These are phyloP conservation scores for Agrochola litura DNA, from an alignment of 2,888 invertebrate species.

Conservation along the genomic window DNA sequence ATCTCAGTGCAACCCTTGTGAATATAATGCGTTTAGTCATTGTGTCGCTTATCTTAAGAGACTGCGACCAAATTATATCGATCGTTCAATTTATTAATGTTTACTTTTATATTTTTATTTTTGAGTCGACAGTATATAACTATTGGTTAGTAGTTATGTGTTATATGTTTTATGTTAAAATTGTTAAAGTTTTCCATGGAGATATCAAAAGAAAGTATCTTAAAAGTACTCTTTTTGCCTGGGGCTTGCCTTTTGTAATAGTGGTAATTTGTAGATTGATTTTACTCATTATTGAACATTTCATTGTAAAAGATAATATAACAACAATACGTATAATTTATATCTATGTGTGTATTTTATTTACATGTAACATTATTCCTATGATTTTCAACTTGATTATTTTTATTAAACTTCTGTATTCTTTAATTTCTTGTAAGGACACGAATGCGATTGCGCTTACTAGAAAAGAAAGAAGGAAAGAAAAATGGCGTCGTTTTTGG, in stretches of 20 bases:
- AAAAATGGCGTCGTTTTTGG: constrained; percentile 24
- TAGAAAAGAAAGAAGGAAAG: constrained; percentile 1
- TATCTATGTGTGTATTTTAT: background rate
- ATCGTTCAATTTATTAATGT: background rate
- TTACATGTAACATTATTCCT: background rate
- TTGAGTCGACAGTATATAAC: constrained; percentile 15
- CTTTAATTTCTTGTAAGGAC: constrained; percentile 1
- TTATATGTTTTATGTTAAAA: constrained; percentile 28
- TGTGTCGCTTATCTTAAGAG: background rate
- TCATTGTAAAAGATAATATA: background rate
- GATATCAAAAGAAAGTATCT: constrained; percentile 35
- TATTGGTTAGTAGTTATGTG: constrained; percentile 38
- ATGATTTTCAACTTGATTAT: constrained; percentile 14
- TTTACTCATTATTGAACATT: constrained; percentile 4
- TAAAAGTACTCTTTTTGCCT: constrained; percentile 33
- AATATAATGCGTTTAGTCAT: constrained; percentile 33
- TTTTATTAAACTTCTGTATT: constrained; percentile 27
- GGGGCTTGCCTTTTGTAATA: constrained; percentile 14
- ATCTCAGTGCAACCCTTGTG: constrained; percentile 38
- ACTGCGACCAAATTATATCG: background rate
- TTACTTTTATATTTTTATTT: constrained; percentile 28
- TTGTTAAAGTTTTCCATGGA: constrained; percentile 30
- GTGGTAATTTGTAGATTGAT: background rate
- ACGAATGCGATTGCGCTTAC: background rate
- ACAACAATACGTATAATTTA: background rate